phyloP scores from a whole-genome alignment of 2,797 vertebrate genomes.

The Ptychadena robeensis region DNA sequence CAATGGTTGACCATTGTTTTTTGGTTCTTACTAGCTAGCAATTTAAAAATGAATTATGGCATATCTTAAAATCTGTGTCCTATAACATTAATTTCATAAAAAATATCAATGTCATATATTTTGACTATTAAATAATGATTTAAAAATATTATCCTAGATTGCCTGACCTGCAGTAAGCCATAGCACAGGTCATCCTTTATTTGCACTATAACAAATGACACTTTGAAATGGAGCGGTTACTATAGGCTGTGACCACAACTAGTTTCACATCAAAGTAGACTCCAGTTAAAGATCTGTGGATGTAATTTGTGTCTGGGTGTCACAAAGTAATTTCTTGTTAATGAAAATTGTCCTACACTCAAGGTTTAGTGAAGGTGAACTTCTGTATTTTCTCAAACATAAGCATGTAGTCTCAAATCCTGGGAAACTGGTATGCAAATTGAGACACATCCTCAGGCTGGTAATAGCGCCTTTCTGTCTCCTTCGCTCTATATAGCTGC shows the following conservation, averaged over 20 bases:
- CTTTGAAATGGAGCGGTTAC: too few species aligned
- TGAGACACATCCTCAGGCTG: neutral
- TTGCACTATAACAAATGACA: conserved; percentile 1
- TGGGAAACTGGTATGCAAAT: neutral
- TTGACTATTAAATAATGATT: too few species aligned
- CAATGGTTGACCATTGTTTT: neutral
- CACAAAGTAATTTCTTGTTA: neutral
- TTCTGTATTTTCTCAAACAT: neutral
- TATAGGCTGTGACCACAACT: neutral
- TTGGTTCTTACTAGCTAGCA: neutral
- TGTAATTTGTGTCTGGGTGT: neutral
- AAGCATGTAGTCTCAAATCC: neutral
- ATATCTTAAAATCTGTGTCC: too few species aligned
- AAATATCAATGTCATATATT: neutral
- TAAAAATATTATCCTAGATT: neutral
- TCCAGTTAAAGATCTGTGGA: neutral
- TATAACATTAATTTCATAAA: neutral
- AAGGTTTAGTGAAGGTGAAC: neutral
- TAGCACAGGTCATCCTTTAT: neutral
- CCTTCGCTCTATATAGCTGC: too few species aligned
- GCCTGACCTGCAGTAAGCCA: too few species aligned
- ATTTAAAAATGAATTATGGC: neutral
- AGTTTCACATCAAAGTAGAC: neutral
- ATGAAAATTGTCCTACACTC: neutral
- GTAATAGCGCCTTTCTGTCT: neutral